Conservation (phyloP, 2,113 vertebrate genomes). For the Butastur rufipennis region DNA sequence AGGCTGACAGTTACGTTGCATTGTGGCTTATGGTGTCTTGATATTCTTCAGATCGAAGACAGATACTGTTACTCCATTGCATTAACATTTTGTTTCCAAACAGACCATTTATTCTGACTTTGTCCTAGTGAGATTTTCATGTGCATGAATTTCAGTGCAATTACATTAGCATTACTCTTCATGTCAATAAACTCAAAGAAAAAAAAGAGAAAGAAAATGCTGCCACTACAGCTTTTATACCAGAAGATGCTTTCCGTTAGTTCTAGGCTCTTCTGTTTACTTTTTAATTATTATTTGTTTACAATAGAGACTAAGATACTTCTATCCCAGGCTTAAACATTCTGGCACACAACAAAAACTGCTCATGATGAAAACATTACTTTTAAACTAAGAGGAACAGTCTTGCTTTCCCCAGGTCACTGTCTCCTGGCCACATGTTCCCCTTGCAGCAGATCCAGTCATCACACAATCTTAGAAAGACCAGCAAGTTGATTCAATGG, state of each 20-base stretch:
- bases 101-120: neutral
- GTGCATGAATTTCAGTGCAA: constrained; percentile 39
- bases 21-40: neutral
- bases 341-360: neutral
- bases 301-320: neutral
- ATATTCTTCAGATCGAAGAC: neutral
- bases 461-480: accelerated
- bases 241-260: neutral
- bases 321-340: neutral
- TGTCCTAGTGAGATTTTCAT: constrained; percentile 1
- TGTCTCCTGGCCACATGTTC: neutral
- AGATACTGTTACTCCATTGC: neutral
- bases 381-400: accelerated
- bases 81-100: neutral
- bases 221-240: neutral
- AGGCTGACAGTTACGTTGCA: accelerated
- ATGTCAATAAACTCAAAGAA: neutral
- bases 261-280: neutral
- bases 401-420: neutral
- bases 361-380: neutral
- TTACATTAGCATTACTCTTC: constrained; percentile 37
- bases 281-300: neutral
- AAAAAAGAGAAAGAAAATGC: neutral
- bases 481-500: neutral
- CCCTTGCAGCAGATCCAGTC: neutral